phyloP scores from a whole-genome alignment of 2,888 invertebrate species.

The Drosophila mercatorum region DNA sequence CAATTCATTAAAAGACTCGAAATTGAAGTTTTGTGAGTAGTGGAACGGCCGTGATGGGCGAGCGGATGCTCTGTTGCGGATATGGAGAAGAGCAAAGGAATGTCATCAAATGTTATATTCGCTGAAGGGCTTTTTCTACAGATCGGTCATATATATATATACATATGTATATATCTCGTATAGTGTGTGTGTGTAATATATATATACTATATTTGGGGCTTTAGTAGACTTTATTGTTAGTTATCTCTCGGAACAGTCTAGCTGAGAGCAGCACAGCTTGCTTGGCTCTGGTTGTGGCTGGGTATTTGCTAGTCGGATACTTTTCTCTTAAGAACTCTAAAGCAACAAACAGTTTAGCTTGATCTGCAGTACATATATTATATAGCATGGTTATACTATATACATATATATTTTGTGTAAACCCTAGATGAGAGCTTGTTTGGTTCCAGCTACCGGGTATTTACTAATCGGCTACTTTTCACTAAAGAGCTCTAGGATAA shows the following conservation, averaged over 20 bases:
- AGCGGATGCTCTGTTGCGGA: background rate
- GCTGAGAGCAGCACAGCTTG: too few species aligned
- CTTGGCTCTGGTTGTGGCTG: too few species aligned
- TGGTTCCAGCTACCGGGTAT: background rate
- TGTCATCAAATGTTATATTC: background rate
- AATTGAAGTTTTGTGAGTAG: background rate
- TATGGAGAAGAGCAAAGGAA: background rate
- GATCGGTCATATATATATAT: background rate
- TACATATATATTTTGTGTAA: background rate
- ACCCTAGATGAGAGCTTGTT: background rate
- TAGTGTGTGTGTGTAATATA: background rate
- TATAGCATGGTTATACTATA: too few species aligned
- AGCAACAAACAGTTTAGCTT: too few species aligned
- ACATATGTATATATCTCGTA: background rate
- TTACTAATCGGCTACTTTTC: background rate
- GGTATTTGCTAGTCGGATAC: too few species aligned
- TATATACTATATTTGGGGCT: background rate
- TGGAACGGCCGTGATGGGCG: background rate
- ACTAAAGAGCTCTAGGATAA: too few species aligned
- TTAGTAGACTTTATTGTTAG: background rate
- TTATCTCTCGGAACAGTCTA: too few species aligned
- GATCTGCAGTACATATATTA: too few species aligned
- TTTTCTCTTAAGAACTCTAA: too few species aligned
- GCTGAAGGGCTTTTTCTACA: background rate
- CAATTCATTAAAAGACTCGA: conserved; percentile 39